phyloP scores from a whole-genome alignment of 2,797 vertebrate genomes.

The Phataginus tetradactyla region DNA sequence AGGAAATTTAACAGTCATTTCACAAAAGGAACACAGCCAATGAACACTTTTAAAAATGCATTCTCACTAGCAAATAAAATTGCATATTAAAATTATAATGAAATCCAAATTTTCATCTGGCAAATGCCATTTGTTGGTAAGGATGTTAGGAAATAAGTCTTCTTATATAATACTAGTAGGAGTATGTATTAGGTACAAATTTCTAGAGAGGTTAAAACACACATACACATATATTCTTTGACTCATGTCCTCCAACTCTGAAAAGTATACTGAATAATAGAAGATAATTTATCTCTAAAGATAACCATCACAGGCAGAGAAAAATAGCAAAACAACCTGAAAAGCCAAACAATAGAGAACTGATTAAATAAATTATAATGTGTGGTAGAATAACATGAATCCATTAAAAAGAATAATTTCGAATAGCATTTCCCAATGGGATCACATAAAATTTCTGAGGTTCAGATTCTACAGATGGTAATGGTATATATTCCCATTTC shows the following conservation, averaged over 20 bases:
- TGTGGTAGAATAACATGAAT: background rate
- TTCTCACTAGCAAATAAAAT: background rate
- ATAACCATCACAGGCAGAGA: background rate
- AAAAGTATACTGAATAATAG: background rate
- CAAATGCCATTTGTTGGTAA: background rate
- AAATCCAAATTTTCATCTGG: constrained; percentile 4
- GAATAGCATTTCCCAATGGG: background rate
- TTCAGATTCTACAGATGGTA: background rate
- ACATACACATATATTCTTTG: background rate
- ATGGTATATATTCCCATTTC: background rate
- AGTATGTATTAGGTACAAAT: background rate
- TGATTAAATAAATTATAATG: background rate
- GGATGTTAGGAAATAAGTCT: background rate
- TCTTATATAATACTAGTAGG: background rate
- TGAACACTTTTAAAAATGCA: background rate
- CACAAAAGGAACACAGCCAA: background rate
- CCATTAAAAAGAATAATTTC: background rate
- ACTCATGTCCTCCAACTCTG: background rate
- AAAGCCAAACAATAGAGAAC: background rate
- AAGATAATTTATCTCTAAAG: background rate
- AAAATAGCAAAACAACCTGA: background rate
- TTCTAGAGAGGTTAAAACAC: background rate
- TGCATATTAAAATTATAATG: background rate
- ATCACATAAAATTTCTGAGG: background rate
- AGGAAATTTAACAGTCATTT: background rate